phyloP scores from a whole-genome alignment of 2,113 vertebrate species.

The Catagonus wagneri region DNA sequence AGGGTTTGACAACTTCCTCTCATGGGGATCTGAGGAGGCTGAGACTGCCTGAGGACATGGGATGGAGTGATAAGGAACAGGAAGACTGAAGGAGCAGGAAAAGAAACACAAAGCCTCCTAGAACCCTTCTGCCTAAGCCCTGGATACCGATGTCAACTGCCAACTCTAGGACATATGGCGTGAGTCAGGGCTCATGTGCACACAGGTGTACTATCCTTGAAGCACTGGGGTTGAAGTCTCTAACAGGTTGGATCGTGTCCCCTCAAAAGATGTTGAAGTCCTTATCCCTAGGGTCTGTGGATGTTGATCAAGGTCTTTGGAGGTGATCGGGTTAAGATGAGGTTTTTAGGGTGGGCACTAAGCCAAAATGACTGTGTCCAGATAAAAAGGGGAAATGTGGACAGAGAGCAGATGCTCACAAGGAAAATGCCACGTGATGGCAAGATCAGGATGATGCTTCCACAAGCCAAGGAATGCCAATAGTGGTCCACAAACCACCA shows the following conservation, averaged over 20 bases:
- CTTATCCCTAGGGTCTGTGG: background rate
- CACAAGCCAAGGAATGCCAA: background rate
- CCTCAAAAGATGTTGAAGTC: background rate
- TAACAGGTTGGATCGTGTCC: background rate
- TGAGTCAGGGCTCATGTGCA: background rate
- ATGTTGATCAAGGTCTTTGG: background rate
- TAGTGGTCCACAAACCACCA: background rate
- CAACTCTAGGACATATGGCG: background rate
- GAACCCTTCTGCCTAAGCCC: background rate
- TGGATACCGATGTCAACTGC: background rate
- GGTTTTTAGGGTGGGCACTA: background rate
- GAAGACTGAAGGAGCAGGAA: background rate
- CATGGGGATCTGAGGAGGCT: background rate
- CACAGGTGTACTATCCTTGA: background rate
- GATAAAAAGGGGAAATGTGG: background rate
- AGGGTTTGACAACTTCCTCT: conserved; percentile 10
- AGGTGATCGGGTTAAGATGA: background rate
- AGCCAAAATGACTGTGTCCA: background rate
- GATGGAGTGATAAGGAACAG: background rate
- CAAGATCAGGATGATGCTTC: background rate
- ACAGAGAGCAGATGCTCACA: background rate
- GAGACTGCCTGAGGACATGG: background rate
- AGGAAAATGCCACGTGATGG: background rate
- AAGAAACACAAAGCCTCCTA: background rate
- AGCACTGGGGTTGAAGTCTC: background rate